Conservation (phyloP, 2,888 invertebrate genomes). For the Drosophila maculinotata region DNA sequence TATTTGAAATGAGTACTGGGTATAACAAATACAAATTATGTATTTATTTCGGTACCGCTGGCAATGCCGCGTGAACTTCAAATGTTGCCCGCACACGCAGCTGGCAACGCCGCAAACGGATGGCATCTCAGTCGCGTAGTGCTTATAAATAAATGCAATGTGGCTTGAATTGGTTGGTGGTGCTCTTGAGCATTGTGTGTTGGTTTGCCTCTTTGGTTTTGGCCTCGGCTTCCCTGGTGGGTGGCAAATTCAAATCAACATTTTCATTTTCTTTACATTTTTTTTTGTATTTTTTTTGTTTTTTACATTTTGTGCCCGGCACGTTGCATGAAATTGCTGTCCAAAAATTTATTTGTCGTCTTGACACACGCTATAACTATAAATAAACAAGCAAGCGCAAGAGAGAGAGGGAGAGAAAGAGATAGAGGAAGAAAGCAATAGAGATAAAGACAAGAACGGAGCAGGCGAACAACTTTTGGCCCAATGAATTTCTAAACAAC, state of each 20-base stretch:
- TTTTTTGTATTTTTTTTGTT: slow-evolving; percentile 16
- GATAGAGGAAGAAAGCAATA: neutral
- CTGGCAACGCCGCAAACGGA: slow-evolving; percentile 33
- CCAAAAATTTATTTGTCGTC: slow-evolving; percentile 60
- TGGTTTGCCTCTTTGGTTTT: neutral
- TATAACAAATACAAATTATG: neutral
- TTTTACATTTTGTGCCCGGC: slow-evolving; percentile 22
- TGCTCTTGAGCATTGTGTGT: slow-evolving; percentile 14
- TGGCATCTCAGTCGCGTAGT: slow-evolving; percentile 1
- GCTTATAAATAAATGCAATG: slow-evolving; percentile 52
- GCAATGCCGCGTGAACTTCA: slow-evolving; percentile 14
- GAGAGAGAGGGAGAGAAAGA: neutral
- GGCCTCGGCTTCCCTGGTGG: slow-evolving; percentile 4
- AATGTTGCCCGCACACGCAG: slow-evolving; percentile 20
- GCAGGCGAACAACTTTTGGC: slow-evolving; percentile 47
- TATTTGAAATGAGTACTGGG: neutral
- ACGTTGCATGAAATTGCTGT: slow-evolving; percentile 65
- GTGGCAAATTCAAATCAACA: slow-evolving; percentile 52
- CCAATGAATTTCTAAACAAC: slow-evolving; percentile 72
- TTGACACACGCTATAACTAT: slow-evolving; percentile 58
- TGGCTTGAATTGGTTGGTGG: slow-evolving; percentile 32
- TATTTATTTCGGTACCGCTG: slow-evolving; percentile 5
- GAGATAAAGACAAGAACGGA: neutral
- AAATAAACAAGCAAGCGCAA: slow-evolving; percentile 51
- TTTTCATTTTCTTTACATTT: slow-evolving; percentile 18